These are phyloP conservation scores for Nephrocerus scutellatus DNA, from an alignment of 2,888 invertebrate species.

Conservation along the genomic window DNA sequence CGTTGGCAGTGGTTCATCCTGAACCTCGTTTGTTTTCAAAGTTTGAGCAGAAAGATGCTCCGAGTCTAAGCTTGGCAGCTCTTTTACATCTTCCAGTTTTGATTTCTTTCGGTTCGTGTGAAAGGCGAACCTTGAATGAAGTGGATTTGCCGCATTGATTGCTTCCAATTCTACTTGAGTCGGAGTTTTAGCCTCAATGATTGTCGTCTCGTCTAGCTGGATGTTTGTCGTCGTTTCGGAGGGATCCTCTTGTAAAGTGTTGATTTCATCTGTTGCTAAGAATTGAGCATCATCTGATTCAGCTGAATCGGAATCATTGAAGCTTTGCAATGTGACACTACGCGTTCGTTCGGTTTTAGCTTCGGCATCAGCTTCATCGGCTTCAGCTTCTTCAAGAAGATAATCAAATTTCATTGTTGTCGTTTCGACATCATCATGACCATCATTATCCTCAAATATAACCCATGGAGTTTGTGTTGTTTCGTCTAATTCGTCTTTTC, in stretches of 20 bases:
- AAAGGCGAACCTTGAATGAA: too few species aligned
- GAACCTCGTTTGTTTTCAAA: too few species aligned
- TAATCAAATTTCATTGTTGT: conserved; percentile 6
- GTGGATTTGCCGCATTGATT: too few species aligned
- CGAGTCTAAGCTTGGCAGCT: too few species aligned
- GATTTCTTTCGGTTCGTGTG: too few species aligned
- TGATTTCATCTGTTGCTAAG: background rate
- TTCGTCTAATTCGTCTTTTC: background rate
- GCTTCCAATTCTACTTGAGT: too few species aligned
- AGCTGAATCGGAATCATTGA: too few species aligned
- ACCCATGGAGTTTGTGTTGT: background rate
- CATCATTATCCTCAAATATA: conserved; percentile 9
- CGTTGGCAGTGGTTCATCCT: too few species aligned
- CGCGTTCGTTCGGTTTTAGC: conserved; percentile 16
- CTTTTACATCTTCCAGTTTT: too few species aligned
- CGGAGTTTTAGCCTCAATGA: background rate
- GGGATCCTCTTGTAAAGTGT: too few species aligned
- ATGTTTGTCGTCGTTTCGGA: background rate
- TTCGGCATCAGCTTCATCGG: conserved; percentile 7
- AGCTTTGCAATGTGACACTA: conserved; percentile 12
- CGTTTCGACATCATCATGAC: background rate
- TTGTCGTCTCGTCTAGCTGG: background rate
- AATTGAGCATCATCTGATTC: too few species aligned
- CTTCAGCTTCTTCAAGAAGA: background rate
- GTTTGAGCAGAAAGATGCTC: too few species aligned